Percentiles rank a stretch among this genome's conserved stretches.
Evolutionary conservation across 2,888 invertebrate genomes (phyloP).

Genomic region (Neelides folsomi): DNA sequence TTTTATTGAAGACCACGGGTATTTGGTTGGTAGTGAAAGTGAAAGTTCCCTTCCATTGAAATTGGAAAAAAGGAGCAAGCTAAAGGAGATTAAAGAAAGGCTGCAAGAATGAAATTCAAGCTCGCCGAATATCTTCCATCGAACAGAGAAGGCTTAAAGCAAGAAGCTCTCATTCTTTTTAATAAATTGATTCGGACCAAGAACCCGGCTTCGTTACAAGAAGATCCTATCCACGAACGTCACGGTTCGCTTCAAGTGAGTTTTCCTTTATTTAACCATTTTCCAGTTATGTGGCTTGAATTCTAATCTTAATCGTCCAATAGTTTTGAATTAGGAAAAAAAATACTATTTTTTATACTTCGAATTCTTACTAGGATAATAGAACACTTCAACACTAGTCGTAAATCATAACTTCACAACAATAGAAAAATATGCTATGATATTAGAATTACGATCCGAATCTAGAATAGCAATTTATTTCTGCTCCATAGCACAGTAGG

Average conservation of each 20-base stretch:
- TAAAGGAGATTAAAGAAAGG: slow-evolving; percentile 7
- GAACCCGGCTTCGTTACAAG: slow-evolving; percentile 58
- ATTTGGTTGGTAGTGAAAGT: background rate
- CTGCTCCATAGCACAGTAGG: too few relatives aligned
- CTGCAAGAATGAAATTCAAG: slow-evolving; percentile 15
- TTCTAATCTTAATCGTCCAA: too few relatives aligned
- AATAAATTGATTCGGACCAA: slow-evolving; percentile 73
- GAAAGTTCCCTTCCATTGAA: background rate
- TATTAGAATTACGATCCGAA: too few relatives aligned
- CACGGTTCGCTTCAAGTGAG: slow-evolving; percentile 27
- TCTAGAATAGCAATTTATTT: too few relatives aligned
- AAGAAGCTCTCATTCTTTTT: slow-evolving; percentile 59
- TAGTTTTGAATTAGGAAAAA: too few relatives aligned
- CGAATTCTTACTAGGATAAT: too few relatives aligned
- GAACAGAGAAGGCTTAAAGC: slow-evolving; percentile 45
- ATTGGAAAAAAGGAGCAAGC: background rate
- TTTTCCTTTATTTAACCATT: slow-evolving; percentile 1
- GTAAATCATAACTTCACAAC: too few relatives aligned
- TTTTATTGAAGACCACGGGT: too few relatives aligned
- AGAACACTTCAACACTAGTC: too few relatives aligned
- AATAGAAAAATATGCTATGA: too few relatives aligned
- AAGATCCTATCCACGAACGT: slow-evolving; percentile 35
- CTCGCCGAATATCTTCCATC: slow-evolving; percentile 27
- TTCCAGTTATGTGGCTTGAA: too few relatives aligned
- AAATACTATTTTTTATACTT: too few relatives aligned